These are phyloP conservation scores for Monochamus alternatus DNA, from an alignment of 2,888 invertebrate species.

Conservation along the genomic window DNA sequence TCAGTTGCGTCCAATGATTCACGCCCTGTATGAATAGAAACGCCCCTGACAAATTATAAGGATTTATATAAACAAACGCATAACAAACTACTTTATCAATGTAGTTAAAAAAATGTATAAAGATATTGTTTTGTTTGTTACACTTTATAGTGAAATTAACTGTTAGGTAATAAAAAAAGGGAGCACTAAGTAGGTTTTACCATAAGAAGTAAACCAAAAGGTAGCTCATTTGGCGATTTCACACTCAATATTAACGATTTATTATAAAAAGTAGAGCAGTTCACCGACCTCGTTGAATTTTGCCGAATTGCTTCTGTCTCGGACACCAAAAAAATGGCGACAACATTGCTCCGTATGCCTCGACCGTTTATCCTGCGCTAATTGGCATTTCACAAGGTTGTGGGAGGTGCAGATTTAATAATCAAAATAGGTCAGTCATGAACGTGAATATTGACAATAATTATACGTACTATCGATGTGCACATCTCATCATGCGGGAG, in stretches of 20 bases:
- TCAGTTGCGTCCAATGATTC: too few species aligned
- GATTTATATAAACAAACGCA: too few species aligned
- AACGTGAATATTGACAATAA: conserved; percentile 27
- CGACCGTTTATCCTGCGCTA: background rate
- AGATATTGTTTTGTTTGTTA: too few species aligned
- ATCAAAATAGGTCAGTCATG: conserved; percentile 30
- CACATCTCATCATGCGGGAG: conserved; percentile 24
- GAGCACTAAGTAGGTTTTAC: background rate
- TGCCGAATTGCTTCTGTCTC: conserved; percentile 1
- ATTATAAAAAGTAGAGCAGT: conserved; percentile 13
- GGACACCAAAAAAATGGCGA: background rate
- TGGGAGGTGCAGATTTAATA: conserved; percentile 22
- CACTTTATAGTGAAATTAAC: too few species aligned
- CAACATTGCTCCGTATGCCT: background rate
- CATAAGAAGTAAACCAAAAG: background rate
- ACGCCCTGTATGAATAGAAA: too few species aligned
- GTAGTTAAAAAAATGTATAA: too few species aligned
- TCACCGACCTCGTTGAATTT: conserved; percentile 3
- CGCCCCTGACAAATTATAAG: too few species aligned
- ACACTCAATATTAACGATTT: too few species aligned
- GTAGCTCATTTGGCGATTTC: background rate
- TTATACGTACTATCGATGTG: conserved; percentile 16
- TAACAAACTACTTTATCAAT: too few species aligned
- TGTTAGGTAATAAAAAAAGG: background rate
- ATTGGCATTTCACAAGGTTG: conserved; percentile 19